These are phyloP conservation scores for Achroia grisella DNA, from an alignment of 1,140 invertebrate genomes.

Conservation along the genomic window DNA sequence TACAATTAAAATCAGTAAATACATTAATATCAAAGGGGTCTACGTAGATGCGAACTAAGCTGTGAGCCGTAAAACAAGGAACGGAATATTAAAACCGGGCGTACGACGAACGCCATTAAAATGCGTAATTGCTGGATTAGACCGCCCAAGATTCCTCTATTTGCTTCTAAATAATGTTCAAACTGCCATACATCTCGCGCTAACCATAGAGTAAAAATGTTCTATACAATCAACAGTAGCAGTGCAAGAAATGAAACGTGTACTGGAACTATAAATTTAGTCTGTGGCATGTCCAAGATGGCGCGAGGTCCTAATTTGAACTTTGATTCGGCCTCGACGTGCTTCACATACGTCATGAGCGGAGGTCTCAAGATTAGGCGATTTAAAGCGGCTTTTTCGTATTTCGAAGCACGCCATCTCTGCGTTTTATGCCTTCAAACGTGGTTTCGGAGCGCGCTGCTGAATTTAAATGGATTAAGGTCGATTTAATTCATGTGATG, in stretches of 20 bases:
- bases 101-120: conserved; percentile 62
- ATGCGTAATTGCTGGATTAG: conserved; percentile 71
- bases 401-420: conserved; percentile 39
- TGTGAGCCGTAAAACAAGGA: conserved; percentile 58
- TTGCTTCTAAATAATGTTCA: conserved; percentile 32
- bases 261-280: conserved; percentile 9
- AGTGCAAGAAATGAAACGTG: background rate
- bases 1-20: conserved; percentile 51
- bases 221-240: background rate
- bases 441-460: conserved; percentile 21
- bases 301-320: conserved; percentile 39
- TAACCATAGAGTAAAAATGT: conserved; percentile 19
- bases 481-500: conserved; percentile 14
- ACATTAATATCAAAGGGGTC: conserved; percentile 45
- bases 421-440: conserved; percentile 50
- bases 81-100: conserved; percentile 64
- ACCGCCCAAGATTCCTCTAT: conserved; percentile 67
- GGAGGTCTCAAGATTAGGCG: conserved; percentile 65
- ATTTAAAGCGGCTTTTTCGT: conserved; percentile 64
- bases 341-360: conserved; percentile 59
- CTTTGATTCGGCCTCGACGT: conserved; percentile 41
- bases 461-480: conserved; percentile 52
- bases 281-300: conserved; percentile 43
- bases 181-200: conserved; percentile 21
- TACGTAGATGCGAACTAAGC: conserved; percentile 29